Evolutionary conservation across 2,113 vertebrate genomes (phyloP), one percentile per base, ranked within the genome.

Genomic region (Acanthochromis polyacanthus): DNA sequence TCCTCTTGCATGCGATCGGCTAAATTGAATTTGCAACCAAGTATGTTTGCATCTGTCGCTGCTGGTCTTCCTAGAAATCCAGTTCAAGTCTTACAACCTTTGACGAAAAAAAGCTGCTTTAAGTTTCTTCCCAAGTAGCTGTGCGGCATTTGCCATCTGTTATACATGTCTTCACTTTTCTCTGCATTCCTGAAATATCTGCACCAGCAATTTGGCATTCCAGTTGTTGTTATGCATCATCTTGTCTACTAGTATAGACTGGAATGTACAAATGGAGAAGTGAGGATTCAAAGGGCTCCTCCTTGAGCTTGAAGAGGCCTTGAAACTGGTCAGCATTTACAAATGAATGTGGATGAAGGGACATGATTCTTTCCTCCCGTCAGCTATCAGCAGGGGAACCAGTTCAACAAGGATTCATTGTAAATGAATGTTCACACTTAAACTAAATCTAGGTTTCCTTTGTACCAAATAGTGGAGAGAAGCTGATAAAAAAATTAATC

Each of bases 221-320:
- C 86, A 85, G 81, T 83, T 92, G 81, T 86, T 89, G 70, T 79
- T 76, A 76, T 75, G 71, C 76, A 81, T 78, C 82, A 60, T 83
- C 62, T 65, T 70, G 75, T 60, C 71, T 63, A 68, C 53, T 22
- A 62, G 56, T 62, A 25, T 63, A 69, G 52, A 60, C 68, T 43
- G 55, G 43, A 71, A 70, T 50, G 48, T 43, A 59, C 23, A 74
- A 86, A 73, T 5, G 10, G 20, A 17, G 53, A 30, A 43, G 50
- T 20, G 38, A 25, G 28, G 58, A 72, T 72, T 10, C 48, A 46
- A 55, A 62, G 43, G 62, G 56, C 28, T 22, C 23, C 25, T 30
- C 16, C 55, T 11, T 15, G 14, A 19, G 45, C 11, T 17, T 56
- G 4, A 71, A 67, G 61, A 51, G 43, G 12, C 16, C 43, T 58